Evolutionary conservation across 1,140 invertebrate species (phyloP).

Genomic region (Hormaphis cornu): DNA sequence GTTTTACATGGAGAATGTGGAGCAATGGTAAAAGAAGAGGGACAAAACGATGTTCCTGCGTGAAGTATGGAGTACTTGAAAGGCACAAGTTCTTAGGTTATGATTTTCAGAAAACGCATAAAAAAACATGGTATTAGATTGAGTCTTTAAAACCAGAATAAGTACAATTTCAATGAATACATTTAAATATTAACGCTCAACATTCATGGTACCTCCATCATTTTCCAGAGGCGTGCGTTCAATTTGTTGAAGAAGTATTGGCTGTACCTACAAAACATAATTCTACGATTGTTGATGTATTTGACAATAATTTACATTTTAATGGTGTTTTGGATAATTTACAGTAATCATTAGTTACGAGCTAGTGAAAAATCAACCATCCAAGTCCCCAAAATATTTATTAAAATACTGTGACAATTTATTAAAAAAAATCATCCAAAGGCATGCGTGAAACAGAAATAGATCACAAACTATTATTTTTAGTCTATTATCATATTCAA

Average conservation of each 20-base stretch:
- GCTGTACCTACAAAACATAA: constrained; percentile 85
- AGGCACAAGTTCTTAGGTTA: constrained; percentile 66
- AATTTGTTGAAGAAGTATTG: constrained; percentile 90
- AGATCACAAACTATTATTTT: constrained; percentile 72
- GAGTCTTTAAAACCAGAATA: constrained; percentile 17
- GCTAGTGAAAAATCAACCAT: constrained; percentile 56
- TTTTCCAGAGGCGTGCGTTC: constrained; percentile 64
- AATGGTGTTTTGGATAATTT: constrained; percentile 85
- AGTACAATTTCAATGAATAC: background rate
- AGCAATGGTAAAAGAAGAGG: constrained; percentile 72
- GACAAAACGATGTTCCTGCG: constrained; percentile 77
- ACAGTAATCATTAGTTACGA: constrained; percentile 80
- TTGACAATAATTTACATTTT: constrained; percentile 85
- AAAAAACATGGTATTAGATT: constrained; percentile 48
- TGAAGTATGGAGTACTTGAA: constrained; percentile 67
- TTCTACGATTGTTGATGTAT: constrained; percentile 71
- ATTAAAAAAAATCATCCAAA: constrained; percentile 83
- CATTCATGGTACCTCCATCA: constrained; percentile 34
- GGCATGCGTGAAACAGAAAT: constrained; percentile 76
- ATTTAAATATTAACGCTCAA: background rate
- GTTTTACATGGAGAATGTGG: constrained; percentile 80
- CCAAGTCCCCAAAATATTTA: constrained; percentile 74
- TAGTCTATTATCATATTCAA: constrained; percentile 94
- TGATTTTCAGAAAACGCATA: constrained; percentile 81
- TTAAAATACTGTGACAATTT: constrained; percentile 94